phyloP scores from a whole-genome alignment of 2,113 vertebrate species.

The Atrichornis clamosus region DNA sequence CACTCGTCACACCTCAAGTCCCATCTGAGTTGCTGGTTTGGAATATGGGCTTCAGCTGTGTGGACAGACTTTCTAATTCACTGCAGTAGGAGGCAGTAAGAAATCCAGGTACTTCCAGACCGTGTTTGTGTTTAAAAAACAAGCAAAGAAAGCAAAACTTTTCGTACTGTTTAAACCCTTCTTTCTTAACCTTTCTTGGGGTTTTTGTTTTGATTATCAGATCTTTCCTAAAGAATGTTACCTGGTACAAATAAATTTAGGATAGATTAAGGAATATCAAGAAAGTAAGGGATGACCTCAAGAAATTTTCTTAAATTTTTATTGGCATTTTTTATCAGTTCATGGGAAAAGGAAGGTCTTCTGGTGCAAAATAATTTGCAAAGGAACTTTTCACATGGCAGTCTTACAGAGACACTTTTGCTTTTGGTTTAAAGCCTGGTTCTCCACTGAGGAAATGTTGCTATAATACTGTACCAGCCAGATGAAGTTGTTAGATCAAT shows the following conservation, averaged over 20 bases:
- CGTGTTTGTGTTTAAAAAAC: not conserved
- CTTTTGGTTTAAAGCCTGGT: not conserved
- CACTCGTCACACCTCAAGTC: not conserved
- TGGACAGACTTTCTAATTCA: not conserved
- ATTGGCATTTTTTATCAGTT: not conserved
- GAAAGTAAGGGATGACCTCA: not conserved
- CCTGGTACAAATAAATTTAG: not conserved
- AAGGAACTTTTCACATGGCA: not conserved
- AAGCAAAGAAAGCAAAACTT: not conserved
- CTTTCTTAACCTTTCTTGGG: not conserved
- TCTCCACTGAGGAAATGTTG: not conserved
- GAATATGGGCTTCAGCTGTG: not conserved
- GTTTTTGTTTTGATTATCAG: not conserved
- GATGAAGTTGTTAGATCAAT: not conserved
- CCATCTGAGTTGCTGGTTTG: not conserved
- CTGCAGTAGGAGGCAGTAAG: not conserved
- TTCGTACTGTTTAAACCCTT: not conserved
- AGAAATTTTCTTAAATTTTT: not conserved
- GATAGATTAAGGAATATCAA: not conserved
- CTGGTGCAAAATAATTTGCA: not conserved
- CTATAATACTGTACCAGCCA: not conserved
- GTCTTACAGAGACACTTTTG: not conserved
- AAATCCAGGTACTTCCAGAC: not conserved
- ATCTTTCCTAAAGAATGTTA: not conserved
- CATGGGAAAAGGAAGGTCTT: not conserved